Evolutionary conservation across 2,113 vertebrate species (phyloP).

Genomic region (Eulemur rufifrons): DNA sequence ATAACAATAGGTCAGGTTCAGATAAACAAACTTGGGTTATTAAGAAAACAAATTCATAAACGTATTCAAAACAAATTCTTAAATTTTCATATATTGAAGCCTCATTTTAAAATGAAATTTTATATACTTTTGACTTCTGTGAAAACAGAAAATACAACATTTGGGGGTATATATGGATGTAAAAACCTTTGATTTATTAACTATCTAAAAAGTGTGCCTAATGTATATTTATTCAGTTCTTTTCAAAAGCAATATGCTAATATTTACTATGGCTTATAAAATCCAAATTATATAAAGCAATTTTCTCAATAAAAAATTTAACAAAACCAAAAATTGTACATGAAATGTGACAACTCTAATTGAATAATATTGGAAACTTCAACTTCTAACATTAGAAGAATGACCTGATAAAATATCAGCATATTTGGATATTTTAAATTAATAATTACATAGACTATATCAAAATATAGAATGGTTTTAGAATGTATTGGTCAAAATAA

Average conservation of each 20-base stretch:
- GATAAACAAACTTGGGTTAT: neutral
- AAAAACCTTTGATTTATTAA: neutral
- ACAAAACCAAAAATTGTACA: neutral
- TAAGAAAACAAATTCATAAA: neutral
- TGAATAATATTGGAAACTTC: neutral
- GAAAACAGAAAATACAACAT: neutral
- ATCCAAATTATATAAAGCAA: neutral
- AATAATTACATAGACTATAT: neutral
- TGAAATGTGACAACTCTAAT: neutral
- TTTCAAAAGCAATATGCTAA: conserved; percentile 23
- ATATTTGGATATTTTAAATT: conserved; percentile 1
- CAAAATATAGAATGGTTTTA: neutral
- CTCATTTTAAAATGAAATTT: conserved; percentile 26
- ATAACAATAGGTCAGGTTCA: neutral
- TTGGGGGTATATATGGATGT: neutral
- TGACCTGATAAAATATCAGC: neutral
- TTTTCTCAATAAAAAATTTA: conserved; percentile 19
- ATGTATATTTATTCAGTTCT: neutral
- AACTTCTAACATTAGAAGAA: neutral
- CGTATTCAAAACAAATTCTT: neutral
- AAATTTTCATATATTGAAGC: neutral
- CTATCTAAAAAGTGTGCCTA: conserved; percentile 1
- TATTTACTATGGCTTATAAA: neutral
- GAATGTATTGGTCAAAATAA: neutral
- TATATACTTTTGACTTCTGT: neutral